These are phyloP conservation scores for Cichladusa arquata DNA, from an alignment of 2,113 vertebrate species.

Conservation along the genomic window DNA sequence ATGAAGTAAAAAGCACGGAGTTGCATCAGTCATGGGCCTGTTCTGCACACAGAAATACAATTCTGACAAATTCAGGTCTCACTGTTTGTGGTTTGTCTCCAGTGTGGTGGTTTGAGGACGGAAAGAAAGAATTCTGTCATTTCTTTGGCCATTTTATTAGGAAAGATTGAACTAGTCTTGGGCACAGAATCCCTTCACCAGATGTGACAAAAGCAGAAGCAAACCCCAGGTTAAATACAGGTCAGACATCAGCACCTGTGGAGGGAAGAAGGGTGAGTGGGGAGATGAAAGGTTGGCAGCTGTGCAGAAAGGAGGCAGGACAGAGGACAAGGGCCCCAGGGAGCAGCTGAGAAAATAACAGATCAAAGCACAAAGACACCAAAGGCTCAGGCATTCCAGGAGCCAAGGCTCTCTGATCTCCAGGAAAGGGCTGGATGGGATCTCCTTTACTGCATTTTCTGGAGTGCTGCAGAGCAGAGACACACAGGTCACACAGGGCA, in stretches of 20 bases:
- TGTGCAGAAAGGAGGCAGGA: neutral
- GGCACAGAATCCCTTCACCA: neutral
- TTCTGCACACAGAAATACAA: neutral
- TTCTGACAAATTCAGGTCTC: neutral
- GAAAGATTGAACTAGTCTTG: neutral
- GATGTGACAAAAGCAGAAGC: neutral
- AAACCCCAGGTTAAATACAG: neutral
- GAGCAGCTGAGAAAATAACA: neutral
- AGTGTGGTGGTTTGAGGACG: neutral
- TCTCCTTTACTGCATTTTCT: neutral
- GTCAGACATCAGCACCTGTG: neutral
- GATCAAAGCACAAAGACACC: neutral
- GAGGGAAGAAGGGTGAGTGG: neutral
- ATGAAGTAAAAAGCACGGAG: neutral
- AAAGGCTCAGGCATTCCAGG: accelerated
- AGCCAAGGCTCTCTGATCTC: accelerated
- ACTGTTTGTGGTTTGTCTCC: neutral
- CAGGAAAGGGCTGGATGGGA: neutral
- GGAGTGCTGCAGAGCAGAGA: neutral
- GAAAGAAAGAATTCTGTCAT: neutral
- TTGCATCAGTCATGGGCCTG: neutral
- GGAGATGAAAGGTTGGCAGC: neutral
- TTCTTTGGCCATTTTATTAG: neutral
- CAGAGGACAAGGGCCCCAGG: neutral
- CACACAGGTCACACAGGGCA: neutral